Evolutionary conservation across 2,888 invertebrate genomes (phyloP), one percentile per base, ranked within the genome.

Genomic region (Agonum fuliginosum): DNA sequence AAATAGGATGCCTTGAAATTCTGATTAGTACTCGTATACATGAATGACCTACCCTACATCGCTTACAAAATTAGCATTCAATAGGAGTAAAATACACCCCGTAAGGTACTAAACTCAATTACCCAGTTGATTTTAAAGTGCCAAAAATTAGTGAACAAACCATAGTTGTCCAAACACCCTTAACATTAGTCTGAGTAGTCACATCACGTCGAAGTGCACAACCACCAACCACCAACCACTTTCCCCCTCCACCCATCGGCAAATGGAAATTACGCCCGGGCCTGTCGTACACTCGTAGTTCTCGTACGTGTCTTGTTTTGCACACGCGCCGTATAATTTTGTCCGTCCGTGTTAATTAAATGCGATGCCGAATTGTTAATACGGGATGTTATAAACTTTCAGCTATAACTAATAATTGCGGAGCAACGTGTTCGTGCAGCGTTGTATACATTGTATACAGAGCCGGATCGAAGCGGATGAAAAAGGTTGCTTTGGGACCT

Each of bases 311-410:
- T 65, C 75, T 51, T 75, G 75, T 75, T 75, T 75, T 27, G 74
- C 58, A 46, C 75, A 62, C 58, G 51, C 46, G 51, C 48, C 65
- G 74, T 75, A 75, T 75, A 75, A 75, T 75, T 75, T 75, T 65
- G 67, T 67, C 67, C 67, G 75, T 46, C 62, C 51, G 51, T 75
- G 75, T 75, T 75, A 67, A 75, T 75, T 75, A 75, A 75, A 67
- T 75, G 75, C 22, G 65, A 75, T 67, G 75, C 75, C 54, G 75
- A 75, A 75, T 75, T 67, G 75, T 65, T 75, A 75, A 75, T 75
- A 75, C 62, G 20, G 67, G 24, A 20, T 37, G 67, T 75, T 67
- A 67, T 46, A 75, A 75, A 75, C 67, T 75, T 75, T 75, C 75
- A 14, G 34, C 75, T 34, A 65, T 75, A 75, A 75, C 75, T 75